Evolutionary conservation across 53 echinoderm and acorn worm species (phyloP).

Genomic region (Pentamera pediparva): DNA sequence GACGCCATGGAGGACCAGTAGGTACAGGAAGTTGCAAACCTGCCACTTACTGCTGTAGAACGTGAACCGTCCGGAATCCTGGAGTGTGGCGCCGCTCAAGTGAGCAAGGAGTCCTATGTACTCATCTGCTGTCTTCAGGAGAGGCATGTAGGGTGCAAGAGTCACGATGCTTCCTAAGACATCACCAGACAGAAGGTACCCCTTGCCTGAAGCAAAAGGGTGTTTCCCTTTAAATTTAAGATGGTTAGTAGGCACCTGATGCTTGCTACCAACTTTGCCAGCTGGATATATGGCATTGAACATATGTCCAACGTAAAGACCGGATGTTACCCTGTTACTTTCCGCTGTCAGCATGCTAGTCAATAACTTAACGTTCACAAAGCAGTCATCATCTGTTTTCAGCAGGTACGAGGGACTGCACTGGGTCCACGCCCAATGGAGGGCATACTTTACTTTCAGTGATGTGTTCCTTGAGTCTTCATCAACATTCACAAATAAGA

Average conservation of each 20-base stretch:
- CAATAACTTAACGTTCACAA: slow-evolving; percentile 66
- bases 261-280: slow-evolving; percentile 35
- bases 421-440: slow-evolving; percentile 65
- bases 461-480: slow-evolving; percentile 79
- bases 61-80: slow-evolving; percentile 79
- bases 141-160: slow-evolving; percentile 46
- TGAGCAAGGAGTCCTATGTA: slow-evolving; percentile 78
- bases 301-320: slow-evolving; percentile 62
- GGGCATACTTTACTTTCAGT: slow-evolving; percentile 81
- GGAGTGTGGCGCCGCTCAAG: slow-evolving; percentile 33
- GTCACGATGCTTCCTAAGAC: slow-evolving; percentile 59
- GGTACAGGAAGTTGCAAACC: slow-evolving; percentile 82
- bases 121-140: slow-evolving; percentile 81
- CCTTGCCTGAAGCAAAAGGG: slow-evolving; percentile 72
- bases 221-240: slow-evolving; percentile 50
- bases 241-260: slow-evolving; percentile 46
- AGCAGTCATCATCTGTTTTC: slow-evolving; percentile 91
- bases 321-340: slow-evolving; percentile 42
- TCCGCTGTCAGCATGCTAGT: slow-evolving; percentile 42
- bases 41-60: slow-evolving; percentile 83
- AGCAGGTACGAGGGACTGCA: slow-evolving; percentile 77
- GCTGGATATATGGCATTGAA: slow-evolving; percentile 31
- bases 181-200: slow-evolving; percentile 79
- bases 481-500: slow-evolving; percentile 63
- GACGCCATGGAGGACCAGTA: slow-evolving; percentile 75